Evolutionary conservation across 30 jellyfish, hydroid and myxozoan species (phyloP).

Genomic region (Cassiopea xamachana): DNA sequence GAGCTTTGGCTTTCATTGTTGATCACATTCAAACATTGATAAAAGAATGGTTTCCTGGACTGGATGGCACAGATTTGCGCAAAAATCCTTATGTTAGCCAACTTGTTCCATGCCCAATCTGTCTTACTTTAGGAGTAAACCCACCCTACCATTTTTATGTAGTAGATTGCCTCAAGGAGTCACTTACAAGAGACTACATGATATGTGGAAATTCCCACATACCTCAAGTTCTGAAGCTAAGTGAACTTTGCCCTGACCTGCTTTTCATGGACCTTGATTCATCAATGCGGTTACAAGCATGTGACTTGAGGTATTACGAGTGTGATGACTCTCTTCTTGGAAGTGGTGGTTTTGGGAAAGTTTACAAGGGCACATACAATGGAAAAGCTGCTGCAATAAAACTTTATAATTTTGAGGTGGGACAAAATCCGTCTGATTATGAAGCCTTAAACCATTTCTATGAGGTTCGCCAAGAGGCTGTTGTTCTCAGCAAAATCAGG

Average conservation of each 20-base stretch:
- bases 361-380: constrained; percentile 76
- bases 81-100: constrained; percentile 66
- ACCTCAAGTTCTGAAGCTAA: constrained; percentile 72
- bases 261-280: constrained; percentile 79
- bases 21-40: constrained; percentile 92
- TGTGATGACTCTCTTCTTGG: constrained; percentile 78
- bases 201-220: constrained; percentile 74
- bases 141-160: constrained; percentile 76
- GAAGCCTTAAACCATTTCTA: constrained; percentile 76
- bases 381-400: constrained; percentile 85
- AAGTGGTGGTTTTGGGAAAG: constrained; percentile 86
- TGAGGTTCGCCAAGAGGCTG: constrained; percentile 92
- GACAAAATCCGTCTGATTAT: constrained; percentile 19
- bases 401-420: constrained; percentile 58
- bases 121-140: constrained; percentile 53
- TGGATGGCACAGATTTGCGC: constrained; percentile 79
- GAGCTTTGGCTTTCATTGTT: constrained; percentile 81
- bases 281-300: constrained; percentile 37
- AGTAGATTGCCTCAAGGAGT: constrained; percentile 51
- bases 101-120: constrained; percentile 87
- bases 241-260: constrained; percentile 88
- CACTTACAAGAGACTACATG: constrained; percentile 63
- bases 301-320: constrained; percentile 48
- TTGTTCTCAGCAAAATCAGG: constrained; percentile 77
- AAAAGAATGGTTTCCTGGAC: constrained; percentile 95